Base-by-base conservation (phyloP, 2,888 invertebrate genomes). In the Auanema sp. region DNA sequence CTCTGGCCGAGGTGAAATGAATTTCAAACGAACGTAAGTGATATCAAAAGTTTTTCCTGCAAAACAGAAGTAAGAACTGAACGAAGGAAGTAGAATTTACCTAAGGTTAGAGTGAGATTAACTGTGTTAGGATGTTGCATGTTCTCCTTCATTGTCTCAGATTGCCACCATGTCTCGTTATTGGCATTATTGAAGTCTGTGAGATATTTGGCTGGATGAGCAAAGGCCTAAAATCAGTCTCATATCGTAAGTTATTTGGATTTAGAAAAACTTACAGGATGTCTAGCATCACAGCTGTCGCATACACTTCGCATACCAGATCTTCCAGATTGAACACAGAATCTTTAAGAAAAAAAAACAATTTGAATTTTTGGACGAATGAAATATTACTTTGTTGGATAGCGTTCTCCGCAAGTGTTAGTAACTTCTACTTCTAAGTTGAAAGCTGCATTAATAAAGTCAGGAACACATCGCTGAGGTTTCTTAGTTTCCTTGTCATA, bases 81-180 rank as follows among this genome's bases (percentile, higher is more conserved):
- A n/a, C n/a, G n/a, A n/a, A n/a, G 42, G 40, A 59, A 18, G 21
- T 47, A n/a, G n/a, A n/a, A n/a, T 73, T 66, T 77, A 93, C 93
- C 90, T 69, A 95, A 88, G 83, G 91, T 88, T 40, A 97, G 87
- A 0, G 94, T 95, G 69, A 98, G 87, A 85, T 96, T 96, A 77
- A 98, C 95, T 85, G 90, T 90, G 80, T 90, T 90, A 0, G 94
- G 93, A 84, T 91, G 91, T 84, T 93, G 92, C 61, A 94, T 90
- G 25, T 90, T 91, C 82, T 97, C 93, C 81, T 89, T 89, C 93
- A 98, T 95, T 2, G 98, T 97, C 84, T 96, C 94, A 0, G 94
- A 94, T 84, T 95, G 94, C 95, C 95, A 95, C 92, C 93, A 95
- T 0, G 94, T 93, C 74, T 91, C 90, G 83, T 92, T 91, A 75